Evolutionary conservation across 2,888 invertebrate genomes (phyloP).

Genomic region (Laothoe populi): DNA sequence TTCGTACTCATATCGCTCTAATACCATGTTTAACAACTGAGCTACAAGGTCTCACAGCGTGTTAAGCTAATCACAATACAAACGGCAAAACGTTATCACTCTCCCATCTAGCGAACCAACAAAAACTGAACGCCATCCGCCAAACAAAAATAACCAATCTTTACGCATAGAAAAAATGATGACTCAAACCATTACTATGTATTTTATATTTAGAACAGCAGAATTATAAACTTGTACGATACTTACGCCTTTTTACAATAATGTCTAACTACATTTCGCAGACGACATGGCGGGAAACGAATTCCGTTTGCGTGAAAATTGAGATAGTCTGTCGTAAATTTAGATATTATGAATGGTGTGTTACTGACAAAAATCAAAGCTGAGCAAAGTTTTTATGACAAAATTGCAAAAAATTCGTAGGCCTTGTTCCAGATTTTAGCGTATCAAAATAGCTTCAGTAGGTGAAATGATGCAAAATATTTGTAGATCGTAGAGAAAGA

Average conservation of each 20-base stretch:
- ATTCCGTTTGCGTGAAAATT: neutral
- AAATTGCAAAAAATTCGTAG: no score
- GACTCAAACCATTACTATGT: slow-evolving; percentile 31
- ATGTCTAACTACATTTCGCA: neutral
- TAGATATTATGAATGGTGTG: slow-evolving; percentile 5
- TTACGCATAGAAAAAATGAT: slow-evolving; percentile 9
- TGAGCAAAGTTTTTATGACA: no score
- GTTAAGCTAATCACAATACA: neutral
- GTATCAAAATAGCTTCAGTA: no score
- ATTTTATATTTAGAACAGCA: slow-evolving; percentile 52
- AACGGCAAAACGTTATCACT: neutral
- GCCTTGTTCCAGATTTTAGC: no score
- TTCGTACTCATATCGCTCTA: neutral
- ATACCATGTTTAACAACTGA: neutral
- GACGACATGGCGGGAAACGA: slow-evolving; percentile 3
- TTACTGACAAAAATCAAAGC: neutral
- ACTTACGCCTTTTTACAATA: neutral
- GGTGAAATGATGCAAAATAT: no score
- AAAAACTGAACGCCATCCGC: neutral
- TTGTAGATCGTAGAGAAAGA: no score
- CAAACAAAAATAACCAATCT: slow-evolving; percentile 3
- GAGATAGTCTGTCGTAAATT: slow-evolving; percentile 9
- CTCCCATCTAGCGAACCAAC: neutral
- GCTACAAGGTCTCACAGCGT: no score
- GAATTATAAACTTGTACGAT: neutral